phyloP scores from a whole-genome alignment of 1,140 invertebrate species.

The Drosophila mauritiana region DNA sequence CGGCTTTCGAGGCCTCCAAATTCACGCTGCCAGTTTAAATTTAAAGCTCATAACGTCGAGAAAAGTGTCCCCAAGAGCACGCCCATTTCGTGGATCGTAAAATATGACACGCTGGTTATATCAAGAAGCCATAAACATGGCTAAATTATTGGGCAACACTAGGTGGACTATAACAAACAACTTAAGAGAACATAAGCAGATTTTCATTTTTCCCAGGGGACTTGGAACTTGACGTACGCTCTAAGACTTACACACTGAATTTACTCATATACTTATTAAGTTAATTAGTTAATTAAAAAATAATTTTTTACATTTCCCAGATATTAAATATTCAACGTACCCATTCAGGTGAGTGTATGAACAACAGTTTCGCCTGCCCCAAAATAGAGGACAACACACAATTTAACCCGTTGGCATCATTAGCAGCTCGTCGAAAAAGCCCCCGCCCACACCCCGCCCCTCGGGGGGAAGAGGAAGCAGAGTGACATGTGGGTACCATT shows the following conservation, averaged over 20 bases:
- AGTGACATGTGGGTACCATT: conserved; percentile 62
- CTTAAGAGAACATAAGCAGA: conserved; percentile 15
- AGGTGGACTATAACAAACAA: conserved; percentile 48
- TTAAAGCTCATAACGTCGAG: conserved; percentile 42
- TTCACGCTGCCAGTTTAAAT: conserved; percentile 39
- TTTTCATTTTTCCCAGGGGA: background rate
- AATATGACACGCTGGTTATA: conserved; percentile 76
- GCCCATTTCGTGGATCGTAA: conserved; percentile 50
- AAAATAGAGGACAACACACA: conserved; percentile 66
- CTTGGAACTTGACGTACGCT: background rate
- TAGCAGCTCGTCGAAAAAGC: conserved; percentile 66
- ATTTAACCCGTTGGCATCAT: conserved; percentile 81
- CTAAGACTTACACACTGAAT: background rate
- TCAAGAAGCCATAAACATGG: conserved; percentile 74
- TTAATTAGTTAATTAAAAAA: too few species aligned
- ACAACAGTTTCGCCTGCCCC: conserved; percentile 13
- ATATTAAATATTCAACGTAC: background rate
- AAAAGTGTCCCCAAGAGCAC: conserved; percentile 33
- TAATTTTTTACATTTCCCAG: too few species aligned
- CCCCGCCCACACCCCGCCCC: conserved; percentile 7
- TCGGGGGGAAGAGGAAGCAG: conserved; percentile 15
- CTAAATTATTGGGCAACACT: conserved; percentile 72
- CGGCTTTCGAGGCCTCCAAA: conserved; percentile 2
- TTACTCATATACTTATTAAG: too few species aligned
- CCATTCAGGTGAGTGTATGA: conserved; percentile 15